Base-by-base conservation (phyloP, 2,113 vertebrate species). In the Rhadina sibilatrix region DNA sequence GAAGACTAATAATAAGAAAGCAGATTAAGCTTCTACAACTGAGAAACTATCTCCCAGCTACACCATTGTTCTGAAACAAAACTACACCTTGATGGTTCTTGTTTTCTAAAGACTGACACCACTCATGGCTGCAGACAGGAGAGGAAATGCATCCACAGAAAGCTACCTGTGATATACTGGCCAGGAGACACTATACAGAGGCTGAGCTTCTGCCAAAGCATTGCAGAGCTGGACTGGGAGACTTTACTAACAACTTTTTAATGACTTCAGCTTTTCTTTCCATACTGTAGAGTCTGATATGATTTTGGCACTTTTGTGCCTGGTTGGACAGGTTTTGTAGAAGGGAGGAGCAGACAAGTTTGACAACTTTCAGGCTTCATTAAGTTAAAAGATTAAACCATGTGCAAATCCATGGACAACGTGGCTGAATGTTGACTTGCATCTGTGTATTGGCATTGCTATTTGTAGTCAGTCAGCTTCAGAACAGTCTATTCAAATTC, bases 351-450 rank as follows among this genome's bases (percentile, higher is more conserved):
- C 21, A 71, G 69, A 64, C 12, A 68, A 76, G 15, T 85, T 93
- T 66, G 78, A 69, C 53, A 87, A 68, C 42, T 72, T 85, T 66
- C 38, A 79, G 57, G 12, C 24, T 83, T 83, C 46, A 25, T 66
- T 88, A 91, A 59, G 23, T 54, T 91, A 56, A 69, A 76, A 88
- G 78, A 80, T 72, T 76, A 71, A 89, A 79, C 46, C 63, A 33
- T 15, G 16, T 66, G 33, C 59, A 95, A 88, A 87, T 66, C 42
- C 76, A 69, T 3, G 9, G 56, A 50, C 42, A 35, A 18, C 15
- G 20, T 44, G 24, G 31, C 49, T 89, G 82, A 89, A 52, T 23
- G 31, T 76, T n/a, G 14, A 53, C 66, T n/a, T 35, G 25, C 0
- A 10, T n/a, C 10, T 44, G 27, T 42, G 15, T 50, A 37, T 24